Base-by-base conservation (phyloP, 1,140 invertebrate species). In the Cydia strobilella region DNA sequence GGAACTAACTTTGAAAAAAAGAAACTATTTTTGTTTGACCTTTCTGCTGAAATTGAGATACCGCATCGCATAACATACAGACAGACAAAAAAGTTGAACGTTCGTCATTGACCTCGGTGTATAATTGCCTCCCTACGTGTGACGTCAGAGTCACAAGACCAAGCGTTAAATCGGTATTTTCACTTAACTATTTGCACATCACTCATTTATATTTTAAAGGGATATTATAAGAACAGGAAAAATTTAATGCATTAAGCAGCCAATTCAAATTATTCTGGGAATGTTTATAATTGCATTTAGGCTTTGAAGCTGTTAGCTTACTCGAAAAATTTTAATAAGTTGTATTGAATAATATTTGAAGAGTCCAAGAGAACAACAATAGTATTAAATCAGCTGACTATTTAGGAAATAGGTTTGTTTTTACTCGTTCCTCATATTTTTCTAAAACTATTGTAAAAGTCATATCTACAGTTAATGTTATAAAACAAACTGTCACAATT, bases 141-240 rank as follows among this genome's bases (percentile, higher is more conserved):
- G 54, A 59, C 54, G 54, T 59, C 54, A 59, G 20, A 59, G 54
- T 59, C 54, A 59, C 54, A 59, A 59, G 54, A 59, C 20, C 42
- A 45, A 0, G 54, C 54, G n/a, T 54, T 59, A 59, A 59, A 59
- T 59, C 20, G 54, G 54, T 59, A 59, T 59, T 59, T 59, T 23
- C 54, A 20, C 20, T 23, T 20, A 1, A 7, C 1, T 23, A 59
- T 59, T 59, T 54, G 51, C 4, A 1, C 12, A 18, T 54, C 20
- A 54, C 51, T 54, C 51, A 54, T 54, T 54, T 48, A 0, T 5
- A 3, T 15, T n/a, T 48, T 7, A 48, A 48, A 0, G 15, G 45
- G 45, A 39, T 42, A 10, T 42, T 1, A 6, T 48, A 48, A 10
- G 10, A 45, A 45, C 42, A 45, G 42, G 42, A 45, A 15, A 27